These are phyloP conservation scores for Melanitta fusca DNA, from an alignment of 2,797 vertebrate species.

Conservation along the genomic window DNA sequence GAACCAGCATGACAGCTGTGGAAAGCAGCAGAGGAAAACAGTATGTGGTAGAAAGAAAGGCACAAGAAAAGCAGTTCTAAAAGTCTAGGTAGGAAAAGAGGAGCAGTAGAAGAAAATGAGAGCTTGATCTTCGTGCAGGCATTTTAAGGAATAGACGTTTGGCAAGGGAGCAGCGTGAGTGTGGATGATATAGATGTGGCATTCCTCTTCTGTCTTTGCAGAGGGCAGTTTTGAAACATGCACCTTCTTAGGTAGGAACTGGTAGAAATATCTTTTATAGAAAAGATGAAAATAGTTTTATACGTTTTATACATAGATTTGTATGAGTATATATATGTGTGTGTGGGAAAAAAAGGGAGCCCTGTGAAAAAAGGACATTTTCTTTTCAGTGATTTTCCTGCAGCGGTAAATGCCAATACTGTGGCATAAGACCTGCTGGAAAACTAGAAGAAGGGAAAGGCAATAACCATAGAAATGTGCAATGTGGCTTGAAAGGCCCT, in stretches of 20 bases:
- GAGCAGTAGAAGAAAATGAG: not conserved
- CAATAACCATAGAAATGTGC: not conserved
- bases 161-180: not conserved
- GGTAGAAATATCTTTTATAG: not conserved
- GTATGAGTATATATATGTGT: not conserved
- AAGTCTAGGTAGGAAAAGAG: not conserved
- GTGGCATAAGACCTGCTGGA: not conserved
- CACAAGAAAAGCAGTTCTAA: not conserved
- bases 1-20: slow-evolving; percentile 21
- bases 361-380: not conserved
- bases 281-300: not conserved
- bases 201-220: not conserved
- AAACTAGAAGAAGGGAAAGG: not conserved
- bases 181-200: not conserved
- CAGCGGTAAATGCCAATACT: not conserved
- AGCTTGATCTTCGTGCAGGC: not conserved
- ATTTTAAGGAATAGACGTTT: not conserved
- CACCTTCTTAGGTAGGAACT: not conserved
- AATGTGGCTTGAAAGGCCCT: not conserved
- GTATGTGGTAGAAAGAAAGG: slow-evolving; percentile 24
- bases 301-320: not conserved
- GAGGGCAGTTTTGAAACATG: not conserved
- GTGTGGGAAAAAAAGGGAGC: not conserved
- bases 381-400: not conserved
- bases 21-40: slow-evolving; percentile 28